Evolutionary conservation across 2,888 invertebrate genomes (phyloP).

Genomic region (Melipona bicolor): DNA sequence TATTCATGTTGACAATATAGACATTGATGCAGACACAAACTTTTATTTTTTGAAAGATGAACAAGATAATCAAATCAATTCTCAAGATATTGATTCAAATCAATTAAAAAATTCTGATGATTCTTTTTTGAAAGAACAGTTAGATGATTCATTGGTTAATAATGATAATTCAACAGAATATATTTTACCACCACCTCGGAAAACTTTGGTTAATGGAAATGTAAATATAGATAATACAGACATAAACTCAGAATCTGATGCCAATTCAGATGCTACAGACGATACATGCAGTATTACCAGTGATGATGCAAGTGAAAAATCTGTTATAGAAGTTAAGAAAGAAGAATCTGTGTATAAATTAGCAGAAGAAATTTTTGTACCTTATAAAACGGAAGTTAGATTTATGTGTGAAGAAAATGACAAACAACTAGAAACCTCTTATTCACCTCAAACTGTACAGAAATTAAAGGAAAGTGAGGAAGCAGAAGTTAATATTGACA

Average conservation of each 20-base stretch:
- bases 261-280: constrained; percentile 69
- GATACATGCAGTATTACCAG: constrained; percentile 73
- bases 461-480: constrained; percentile 39
- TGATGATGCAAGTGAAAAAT: constrained; percentile 73
- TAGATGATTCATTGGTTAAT: constrained; percentile 64
- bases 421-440: constrained; percentile 64
- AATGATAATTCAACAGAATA: constrained; percentile 70
- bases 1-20: constrained; percentile 68
- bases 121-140: constrained; percentile 68
- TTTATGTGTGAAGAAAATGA: constrained; percentile 70
- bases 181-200: constrained; percentile 73
- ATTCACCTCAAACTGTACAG: constrained; percentile 54
- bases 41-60: constrained; percentile 64
- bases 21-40: constrained; percentile 68
- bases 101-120: constrained; percentile 64
- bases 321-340: constrained; percentile 73
- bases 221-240: constrained; percentile 66
- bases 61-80: constrained; percentile 74
- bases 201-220: constrained; percentile 75
- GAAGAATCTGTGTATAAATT: constrained; percentile 49
- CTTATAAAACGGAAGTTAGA: constrained; percentile 72
- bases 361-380: constrained; percentile 47
- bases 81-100: constrained; percentile 67
- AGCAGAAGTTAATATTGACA: constrained; percentile 2
- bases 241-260: constrained; percentile 63